phyloP scores from a whole-genome alignment of 1,140 invertebrate genomes.

The Brachionus rotundiformis region DNA sequence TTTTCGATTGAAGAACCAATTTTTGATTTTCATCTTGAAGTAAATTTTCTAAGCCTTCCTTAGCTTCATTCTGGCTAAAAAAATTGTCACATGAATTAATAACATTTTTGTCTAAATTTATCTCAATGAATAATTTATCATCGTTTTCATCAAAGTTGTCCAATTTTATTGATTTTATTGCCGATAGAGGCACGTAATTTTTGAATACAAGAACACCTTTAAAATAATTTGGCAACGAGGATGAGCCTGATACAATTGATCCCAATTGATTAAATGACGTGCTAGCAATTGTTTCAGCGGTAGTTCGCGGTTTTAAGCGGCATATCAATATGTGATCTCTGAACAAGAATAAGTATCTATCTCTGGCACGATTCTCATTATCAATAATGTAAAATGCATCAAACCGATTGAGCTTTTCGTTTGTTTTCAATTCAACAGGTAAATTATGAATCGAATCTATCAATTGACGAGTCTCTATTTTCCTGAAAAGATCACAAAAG shows the following conservation, averaged over 20 bases:
- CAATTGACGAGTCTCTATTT: constrained; percentile 44
- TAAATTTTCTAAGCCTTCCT: constrained; percentile 3
- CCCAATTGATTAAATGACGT: not conserved
- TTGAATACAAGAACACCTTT: constrained; percentile 45
- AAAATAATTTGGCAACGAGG: constrained; percentile 6
- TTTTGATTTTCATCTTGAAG: constrained; percentile 27
- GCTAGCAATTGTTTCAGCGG: constrained; percentile 14
- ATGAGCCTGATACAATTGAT: not conserved
- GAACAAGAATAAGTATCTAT: constrained; percentile 5
- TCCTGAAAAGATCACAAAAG: constrained; percentile 31
- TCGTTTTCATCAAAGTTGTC: constrained; percentile 48
- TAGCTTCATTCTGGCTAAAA: not conserved
- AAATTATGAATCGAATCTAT: constrained; percentile 47
- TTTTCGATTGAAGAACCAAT: constrained; percentile 36
- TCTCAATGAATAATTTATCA: constrained; percentile 14
- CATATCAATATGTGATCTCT: constrained; percentile 36
- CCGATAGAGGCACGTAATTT: constrained; percentile 23
- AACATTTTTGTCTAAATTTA: not conserved
- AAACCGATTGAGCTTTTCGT: constrained; percentile 37
- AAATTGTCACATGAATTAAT: not conserved
- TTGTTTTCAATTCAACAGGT: constrained; percentile 9
- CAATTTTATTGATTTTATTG: constrained; percentile 29
- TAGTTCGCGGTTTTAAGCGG: constrained; percentile 22
- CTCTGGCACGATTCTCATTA: constrained; percentile 13
- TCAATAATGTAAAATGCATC: constrained; percentile 38